Percentiles rank a stretch among this genome's conserved stretches.
Conservation (phyloP, 2,888 invertebrate species). For the Corythucha ciliata region DNA sequence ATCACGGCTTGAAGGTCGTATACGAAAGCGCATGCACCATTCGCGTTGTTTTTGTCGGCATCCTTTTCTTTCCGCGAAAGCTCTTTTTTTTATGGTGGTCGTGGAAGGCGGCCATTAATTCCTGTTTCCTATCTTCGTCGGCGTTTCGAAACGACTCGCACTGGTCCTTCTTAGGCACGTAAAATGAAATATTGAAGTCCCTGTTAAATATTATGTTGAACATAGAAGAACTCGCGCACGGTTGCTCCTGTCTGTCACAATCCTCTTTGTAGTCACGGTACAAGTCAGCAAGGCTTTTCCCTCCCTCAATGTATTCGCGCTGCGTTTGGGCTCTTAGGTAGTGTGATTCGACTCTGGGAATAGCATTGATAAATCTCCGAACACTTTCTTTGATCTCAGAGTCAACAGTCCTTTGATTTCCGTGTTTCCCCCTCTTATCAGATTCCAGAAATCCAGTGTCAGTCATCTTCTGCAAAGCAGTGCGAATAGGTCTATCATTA, state of each 20-base stretch:
- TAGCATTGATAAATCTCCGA: slow-evolving; percentile 31
- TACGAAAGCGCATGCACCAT: neutral
- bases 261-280: slow-evolving; percentile 13
- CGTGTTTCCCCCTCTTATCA: slow-evolving; percentile 36
- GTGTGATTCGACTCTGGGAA: slow-evolving; percentile 36
- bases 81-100: slow-evolving; percentile 31
- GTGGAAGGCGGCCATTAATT: slow-evolving; percentile 33
- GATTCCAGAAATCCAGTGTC: slow-evolving; percentile 29
- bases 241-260: slow-evolving; percentile 5
- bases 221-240: slow-evolving; percentile 16
- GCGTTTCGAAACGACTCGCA: slow-evolving; percentile 34
- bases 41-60: neutral
- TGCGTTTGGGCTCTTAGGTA: slow-evolving; percentile 34
- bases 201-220: slow-evolving; percentile 7
- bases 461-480: no score
- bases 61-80: slow-evolving; percentile 33
- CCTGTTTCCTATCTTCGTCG: slow-evolving; percentile 31
- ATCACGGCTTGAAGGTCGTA: slow-evolving; percentile 6
- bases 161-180: slow-evolving; percentile 7
- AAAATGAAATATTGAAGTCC: slow-evolving; percentile 14
- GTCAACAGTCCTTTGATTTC: slow-evolving; percentile 32
- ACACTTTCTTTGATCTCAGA: slow-evolving; percentile 31
- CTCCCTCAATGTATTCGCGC: slow-evolving; percentile 36
- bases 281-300: slow-evolving; percentile 29
- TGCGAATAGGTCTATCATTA: slow-evolving; percentile 30